phyloP scores from a whole-genome alignment of 1,140 invertebrate genomes.

The Holcopasites calliopsidis region DNA sequence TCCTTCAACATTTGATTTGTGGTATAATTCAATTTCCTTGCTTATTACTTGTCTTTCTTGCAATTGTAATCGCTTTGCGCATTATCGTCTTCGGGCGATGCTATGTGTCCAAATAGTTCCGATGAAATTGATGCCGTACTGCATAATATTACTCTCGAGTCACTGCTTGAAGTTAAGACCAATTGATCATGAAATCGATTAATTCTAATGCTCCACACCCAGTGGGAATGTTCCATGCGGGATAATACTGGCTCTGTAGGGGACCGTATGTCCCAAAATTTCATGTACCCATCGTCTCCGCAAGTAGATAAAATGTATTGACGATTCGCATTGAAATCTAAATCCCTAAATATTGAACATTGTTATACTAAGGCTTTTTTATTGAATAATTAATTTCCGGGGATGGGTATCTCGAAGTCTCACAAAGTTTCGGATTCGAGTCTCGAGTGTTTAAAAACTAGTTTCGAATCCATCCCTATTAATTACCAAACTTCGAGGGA shows the following conservation, averaged over 20 bases:
- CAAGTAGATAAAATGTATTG: conserved; percentile 96
- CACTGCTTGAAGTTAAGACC: conserved; percentile 96
- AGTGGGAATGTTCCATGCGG: conserved; percentile 95
- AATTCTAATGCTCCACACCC: conserved; percentile 96
- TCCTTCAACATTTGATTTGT: neutral
- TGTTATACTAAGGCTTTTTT: neutral
- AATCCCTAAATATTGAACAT: conserved; percentile 82
- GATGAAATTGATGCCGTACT: conserved; percentile 93
- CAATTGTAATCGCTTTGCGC: conserved; percentile 65
- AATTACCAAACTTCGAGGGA: too few species aligned
- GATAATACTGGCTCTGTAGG: conserved; percentile 88
- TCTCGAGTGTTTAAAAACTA: too few species aligned
- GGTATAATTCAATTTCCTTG: neutral
- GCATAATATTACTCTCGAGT: conserved; percentile 93
- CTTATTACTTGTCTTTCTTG: conserved; percentile 73
- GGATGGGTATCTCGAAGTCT: too few species aligned
- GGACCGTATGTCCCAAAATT: conserved; percentile 97
- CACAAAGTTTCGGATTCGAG: too few species aligned
- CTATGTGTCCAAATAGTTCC: conserved; percentile 84
- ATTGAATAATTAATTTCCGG: neutral
- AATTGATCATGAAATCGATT: conserved; percentile 99
- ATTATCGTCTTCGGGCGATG: conserved; percentile 76
- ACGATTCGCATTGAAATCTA: conserved; percentile 98
- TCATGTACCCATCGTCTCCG: conserved; percentile 96
- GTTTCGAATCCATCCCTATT: too few species aligned